These are phyloP conservation scores for Macroglossus sobrinus DNA, from an alignment of 2,113 vertebrate species.

Conservation along the genomic window DNA sequence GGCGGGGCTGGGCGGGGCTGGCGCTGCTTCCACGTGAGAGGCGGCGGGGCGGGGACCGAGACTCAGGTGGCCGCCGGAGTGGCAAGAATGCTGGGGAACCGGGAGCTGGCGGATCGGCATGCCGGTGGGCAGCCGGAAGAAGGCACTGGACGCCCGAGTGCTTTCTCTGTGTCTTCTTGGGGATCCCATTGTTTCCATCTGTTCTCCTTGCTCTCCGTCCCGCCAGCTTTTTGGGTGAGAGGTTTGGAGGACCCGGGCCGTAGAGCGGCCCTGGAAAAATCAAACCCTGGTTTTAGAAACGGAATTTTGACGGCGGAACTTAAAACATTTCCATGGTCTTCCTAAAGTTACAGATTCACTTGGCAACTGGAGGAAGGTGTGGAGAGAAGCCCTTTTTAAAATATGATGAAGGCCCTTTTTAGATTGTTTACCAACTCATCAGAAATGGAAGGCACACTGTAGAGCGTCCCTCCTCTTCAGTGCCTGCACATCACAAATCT, in stretches of 20 bases:
- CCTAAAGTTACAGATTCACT: not conserved
- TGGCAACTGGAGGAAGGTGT: not conserved
- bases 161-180: not conserved
- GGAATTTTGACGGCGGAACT: not conserved
- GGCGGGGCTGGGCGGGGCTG: not conserved
- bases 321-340: not conserved
- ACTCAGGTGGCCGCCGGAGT: accelerated
- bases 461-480: not conserved
- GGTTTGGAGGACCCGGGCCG: not conserved
- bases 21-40: not conserved
- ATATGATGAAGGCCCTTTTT: not conserved
- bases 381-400: not conserved
- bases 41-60: not conserved
- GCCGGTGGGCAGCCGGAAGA: not conserved
- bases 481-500: not conserved
- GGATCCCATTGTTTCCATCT: not conserved
- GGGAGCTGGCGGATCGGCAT: accelerated
- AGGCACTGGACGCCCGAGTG: accelerated
- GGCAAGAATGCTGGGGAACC: accelerated
- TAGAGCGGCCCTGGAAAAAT: not conserved
- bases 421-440: not conserved
- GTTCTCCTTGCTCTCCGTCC: not conserved
- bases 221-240: not conserved
- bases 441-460: not conserved
- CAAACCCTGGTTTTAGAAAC: not conserved